These are phyloP conservation scores for Botia kubotai DNA, from an alignment of 2,797 vertebrate species.

Conservation along the genomic window DNA sequence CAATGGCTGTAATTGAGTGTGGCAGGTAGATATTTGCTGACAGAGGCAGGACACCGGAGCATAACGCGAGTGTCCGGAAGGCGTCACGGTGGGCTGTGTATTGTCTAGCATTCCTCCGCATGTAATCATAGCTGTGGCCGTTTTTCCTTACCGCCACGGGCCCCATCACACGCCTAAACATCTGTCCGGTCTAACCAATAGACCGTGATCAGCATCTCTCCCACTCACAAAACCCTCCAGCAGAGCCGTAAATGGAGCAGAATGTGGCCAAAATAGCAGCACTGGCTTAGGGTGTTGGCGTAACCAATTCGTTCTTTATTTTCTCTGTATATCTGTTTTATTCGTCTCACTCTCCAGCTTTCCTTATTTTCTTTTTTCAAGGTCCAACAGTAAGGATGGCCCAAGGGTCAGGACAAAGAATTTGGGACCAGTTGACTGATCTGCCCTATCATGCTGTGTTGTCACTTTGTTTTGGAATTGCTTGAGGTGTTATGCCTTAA, in stretches of 20 bases:
- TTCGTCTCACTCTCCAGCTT: too few relatives aligned
- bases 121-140: conserved; percentile 49
- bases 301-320: conserved; percentile 3
- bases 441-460: background rate
- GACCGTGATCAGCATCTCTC: conserved; percentile 28
- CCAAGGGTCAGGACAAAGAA: too few relatives aligned
- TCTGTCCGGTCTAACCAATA: conserved; percentile 14
- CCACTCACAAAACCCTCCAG: background rate
- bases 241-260: conserved; percentile 12
- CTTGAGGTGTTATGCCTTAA: background rate
- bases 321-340: too few relatives aligned
- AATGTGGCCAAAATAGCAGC: conserved; percentile 6
- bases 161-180: conserved; percentile 7
- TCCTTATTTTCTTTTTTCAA: too few relatives aligned
- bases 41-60: conserved; percentile 43
- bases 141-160: conserved; percentile 18
- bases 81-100: conserved; percentile 22
- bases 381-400: too few relatives aligned
- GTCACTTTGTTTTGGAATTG: background rate
- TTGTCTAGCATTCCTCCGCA: conserved; percentile 31
- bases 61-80: conserved; percentile 49
- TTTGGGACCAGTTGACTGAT: background rate
- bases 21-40: conserved; percentile 53
- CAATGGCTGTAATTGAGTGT: conserved; percentile 56
- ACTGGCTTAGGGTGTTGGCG: background rate